Evolutionary conservation across 1,140 invertebrate genomes (phyloP).

Genomic region (Philaenus spumarius): DNA sequence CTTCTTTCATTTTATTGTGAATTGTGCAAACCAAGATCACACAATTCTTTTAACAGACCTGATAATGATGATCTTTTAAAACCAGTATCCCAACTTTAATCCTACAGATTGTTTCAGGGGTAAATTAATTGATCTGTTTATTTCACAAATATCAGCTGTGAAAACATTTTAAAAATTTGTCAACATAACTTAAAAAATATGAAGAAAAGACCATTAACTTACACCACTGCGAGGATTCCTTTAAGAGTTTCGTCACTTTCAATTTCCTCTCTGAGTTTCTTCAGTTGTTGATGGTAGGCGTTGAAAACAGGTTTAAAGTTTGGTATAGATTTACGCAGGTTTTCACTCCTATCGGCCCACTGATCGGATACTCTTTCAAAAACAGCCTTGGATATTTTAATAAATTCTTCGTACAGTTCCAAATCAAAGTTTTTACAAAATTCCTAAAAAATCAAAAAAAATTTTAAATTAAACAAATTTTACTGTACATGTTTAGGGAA

Average conservation of each 20-base stretch:
- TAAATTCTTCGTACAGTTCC: neutral
- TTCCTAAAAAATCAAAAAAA: neutral
- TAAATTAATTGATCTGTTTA: too few species aligned
- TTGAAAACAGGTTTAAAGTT: slow-evolving; percentile 50
- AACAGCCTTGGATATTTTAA: slow-evolving; percentile 2
- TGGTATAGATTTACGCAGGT: slow-evolving; percentile 50
- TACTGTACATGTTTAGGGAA: too few species aligned
- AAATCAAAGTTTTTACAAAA: neutral
- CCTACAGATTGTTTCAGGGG: too few species aligned
- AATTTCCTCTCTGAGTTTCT: slow-evolving; percentile 55
- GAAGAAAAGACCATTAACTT: slow-evolving; percentile 35
- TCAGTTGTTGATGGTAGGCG: slow-evolving; percentile 51
- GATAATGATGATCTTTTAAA: too few species aligned
- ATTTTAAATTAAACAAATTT: too few species aligned
- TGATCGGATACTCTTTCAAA: slow-evolving; percentile 29
- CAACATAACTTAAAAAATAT: slow-evolving; percentile 5
- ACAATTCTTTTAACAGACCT: too few species aligned
- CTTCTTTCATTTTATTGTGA: too few species aligned
- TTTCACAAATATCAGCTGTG: neutral
- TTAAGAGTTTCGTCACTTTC: slow-evolving; percentile 54
- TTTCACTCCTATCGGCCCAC: slow-evolving; percentile 38
- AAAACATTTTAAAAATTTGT: neutral
- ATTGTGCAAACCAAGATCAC: too few species aligned
- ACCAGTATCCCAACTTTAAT: too few species aligned
- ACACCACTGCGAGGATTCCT: slow-evolving; percentile 57